Percentiles rank a stretch among this genome's conserved stretches.
Evolutionary conservation across 2,888 invertebrate genomes (phyloP).

Genomic region (Peribatodes rhomboidaria): DNA sequence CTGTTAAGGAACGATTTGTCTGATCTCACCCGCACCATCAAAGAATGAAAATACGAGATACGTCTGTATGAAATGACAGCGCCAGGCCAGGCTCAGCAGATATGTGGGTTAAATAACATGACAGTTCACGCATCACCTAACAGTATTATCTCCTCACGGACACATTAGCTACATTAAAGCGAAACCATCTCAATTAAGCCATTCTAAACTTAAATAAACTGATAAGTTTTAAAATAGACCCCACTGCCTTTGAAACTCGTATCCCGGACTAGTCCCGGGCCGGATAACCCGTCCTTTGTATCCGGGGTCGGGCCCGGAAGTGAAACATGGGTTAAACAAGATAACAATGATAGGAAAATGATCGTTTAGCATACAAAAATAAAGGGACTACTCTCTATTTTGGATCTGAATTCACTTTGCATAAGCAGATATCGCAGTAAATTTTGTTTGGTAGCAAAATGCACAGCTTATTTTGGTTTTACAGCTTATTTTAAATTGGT

Average conservation of each 20-base stretch:
- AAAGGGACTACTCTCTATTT: slow-evolving; percentile 13
- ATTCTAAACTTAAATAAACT: slow-evolving; percentile 22
- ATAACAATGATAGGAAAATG: slow-evolving; percentile 35
- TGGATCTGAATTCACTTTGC: slow-evolving; percentile 23
- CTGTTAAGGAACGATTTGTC: too few species aligned
- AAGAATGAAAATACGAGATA: too few species aligned
- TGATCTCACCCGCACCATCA: too few species aligned
- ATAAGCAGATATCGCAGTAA: slow-evolving; percentile 4
- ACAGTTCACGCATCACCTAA: not conserved
- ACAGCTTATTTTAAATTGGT: too few species aligned
- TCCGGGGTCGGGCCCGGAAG: slow-evolving; percentile 22
- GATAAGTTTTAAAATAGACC: slow-evolving; percentile 19
- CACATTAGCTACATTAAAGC: slow-evolving; percentile 17
- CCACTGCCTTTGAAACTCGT: slow-evolving; percentile 3
- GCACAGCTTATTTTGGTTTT: too few species aligned
- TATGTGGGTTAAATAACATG: not conserved
- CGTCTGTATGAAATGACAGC: too few species aligned
- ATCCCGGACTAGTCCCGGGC: not conserved
- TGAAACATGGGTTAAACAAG: slow-evolving; percentile 29
- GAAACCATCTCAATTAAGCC: slow-evolving; percentile 10
- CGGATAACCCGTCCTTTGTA: slow-evolving; percentile 18
- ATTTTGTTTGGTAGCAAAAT: not conserved
- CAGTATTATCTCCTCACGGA: slow-evolving; percentile 4
- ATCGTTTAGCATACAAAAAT: slow-evolving; percentile 31
- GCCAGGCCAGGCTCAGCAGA: too few species aligned